Evolutionary conservation across 2,797 vertebrate species (phyloP).

Genomic region (Galaxias olidus): DNA sequence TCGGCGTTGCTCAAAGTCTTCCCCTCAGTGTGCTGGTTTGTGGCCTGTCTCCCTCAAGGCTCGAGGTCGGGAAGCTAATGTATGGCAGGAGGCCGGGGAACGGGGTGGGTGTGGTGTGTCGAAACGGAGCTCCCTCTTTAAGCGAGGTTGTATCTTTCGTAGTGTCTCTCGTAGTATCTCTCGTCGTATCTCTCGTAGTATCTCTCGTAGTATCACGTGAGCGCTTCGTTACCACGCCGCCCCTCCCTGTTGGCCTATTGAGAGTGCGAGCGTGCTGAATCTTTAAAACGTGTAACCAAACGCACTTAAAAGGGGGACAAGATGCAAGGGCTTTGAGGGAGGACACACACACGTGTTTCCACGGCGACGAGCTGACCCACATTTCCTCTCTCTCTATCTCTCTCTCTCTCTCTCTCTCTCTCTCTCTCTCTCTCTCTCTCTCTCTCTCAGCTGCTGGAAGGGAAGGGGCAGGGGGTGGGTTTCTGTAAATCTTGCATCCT

Average conservation of each 20-base stretch:
- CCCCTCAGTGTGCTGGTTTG: slow-evolving; percentile 11
- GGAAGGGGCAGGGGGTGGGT: too few species aligned
- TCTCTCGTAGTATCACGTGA: slow-evolving; percentile 34
- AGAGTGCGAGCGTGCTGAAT: slow-evolving; percentile 46
- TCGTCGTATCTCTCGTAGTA: slow-evolving; percentile 9
- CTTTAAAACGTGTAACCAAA: slow-evolving; percentile 55
- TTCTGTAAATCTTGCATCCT: too few species aligned
- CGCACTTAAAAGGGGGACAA: slow-evolving; percentile 35
- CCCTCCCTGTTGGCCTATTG: slow-evolving; percentile 33
- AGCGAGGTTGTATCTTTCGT: too few species aligned
- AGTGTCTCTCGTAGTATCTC: too few species aligned
- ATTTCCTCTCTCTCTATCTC: slow-evolving; percentile 42
- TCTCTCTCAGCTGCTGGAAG: slow-evolving; percentile 16
- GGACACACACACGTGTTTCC: slow-evolving; percentile 46
- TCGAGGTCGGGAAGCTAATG: too few species aligned
- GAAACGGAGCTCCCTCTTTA: not conserved
- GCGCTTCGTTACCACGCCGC: slow-evolving; percentile 25
- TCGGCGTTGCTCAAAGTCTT: slow-evolving; percentile 42
- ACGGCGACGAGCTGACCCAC: slow-evolving; percentile 56
- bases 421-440: slow-evolving; percentile 1
- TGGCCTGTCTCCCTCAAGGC: slow-evolving; percentile 22
- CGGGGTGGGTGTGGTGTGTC: too few species aligned
- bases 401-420: slow-evolving; percentile 24
- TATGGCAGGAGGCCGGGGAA: too few species aligned
- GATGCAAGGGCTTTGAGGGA: slow-evolving; percentile 21